Conservation (phyloP, 2,113 vertebrate genomes). For the Micronycteris hirsuta region DNA sequence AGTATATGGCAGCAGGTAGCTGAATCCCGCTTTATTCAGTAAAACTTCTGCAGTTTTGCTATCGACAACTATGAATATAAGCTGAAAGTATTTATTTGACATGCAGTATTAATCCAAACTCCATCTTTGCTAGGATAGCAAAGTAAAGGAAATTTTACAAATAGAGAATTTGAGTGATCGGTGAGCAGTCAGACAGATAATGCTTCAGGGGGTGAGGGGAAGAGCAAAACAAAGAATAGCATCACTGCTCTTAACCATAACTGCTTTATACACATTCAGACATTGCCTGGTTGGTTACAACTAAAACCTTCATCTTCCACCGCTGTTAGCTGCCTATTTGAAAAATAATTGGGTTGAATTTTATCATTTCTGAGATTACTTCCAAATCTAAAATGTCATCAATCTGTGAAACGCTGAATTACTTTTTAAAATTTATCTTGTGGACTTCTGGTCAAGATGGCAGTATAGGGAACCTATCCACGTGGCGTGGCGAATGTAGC, state of each 20-base stretch:
- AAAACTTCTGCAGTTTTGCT: background rate
- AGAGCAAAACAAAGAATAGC: background rate
- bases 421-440: background rate
- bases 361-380: background rate
- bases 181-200: background rate
- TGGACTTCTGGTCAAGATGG: too few relatives aligned
- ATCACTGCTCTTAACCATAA: background rate
- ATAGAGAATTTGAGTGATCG: background rate
- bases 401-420: background rate
- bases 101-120: background rate
- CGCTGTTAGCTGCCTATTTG: background rate
- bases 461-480: too few relatives aligned
- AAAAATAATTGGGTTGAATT: slow-evolving; percentile 4
- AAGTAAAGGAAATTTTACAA: background rate
- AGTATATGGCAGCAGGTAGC: too few relatives aligned
- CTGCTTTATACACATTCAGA: background rate
- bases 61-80: background rate
- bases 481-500: too few relatives aligned
- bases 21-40: too few relatives aligned
- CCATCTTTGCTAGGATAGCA: background rate
- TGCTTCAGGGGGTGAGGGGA: background rate
- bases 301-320: background rate
- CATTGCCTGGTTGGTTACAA: background rate
- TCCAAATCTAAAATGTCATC: background rate
- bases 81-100: background rate